Evolutionary conservation across 1,140 invertebrate genomes (phyloP).

Genomic region (Apis laboriosa): DNA sequence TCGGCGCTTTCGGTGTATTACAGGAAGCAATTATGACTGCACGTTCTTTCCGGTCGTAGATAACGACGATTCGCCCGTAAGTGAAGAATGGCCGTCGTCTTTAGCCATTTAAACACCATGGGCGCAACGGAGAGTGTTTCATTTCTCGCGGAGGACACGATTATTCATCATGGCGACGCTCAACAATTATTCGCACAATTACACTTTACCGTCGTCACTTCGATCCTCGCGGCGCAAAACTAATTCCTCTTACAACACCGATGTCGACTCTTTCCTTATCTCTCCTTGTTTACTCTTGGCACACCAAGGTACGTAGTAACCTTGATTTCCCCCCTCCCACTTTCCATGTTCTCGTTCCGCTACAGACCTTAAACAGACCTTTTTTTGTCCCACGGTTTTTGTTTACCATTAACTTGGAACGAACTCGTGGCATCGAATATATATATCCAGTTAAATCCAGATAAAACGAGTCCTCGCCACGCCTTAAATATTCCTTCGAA

Average conservation of each 20-base stretch:
- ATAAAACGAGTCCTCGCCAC: not conserved
- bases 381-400: not conserved
- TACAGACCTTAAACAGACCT: no score
- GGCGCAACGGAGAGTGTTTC: not conserved
- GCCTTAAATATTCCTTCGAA: not conserved
- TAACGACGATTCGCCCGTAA: constrained; percentile 11
- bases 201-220: not conserved
- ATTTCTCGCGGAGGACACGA: not conserved
- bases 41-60: constrained; percentile 49
- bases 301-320: not conserved
- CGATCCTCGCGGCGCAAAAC: not conserved
- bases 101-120: not conserved
- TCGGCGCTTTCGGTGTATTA: constrained; percentile 36
- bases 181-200: not conserved
- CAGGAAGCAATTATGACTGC: constrained; percentile 51
- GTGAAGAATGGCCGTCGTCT: constrained; percentile 5
- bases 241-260: no score
- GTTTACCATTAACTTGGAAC: not conserved
- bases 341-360: not conserved
- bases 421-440: not conserved
- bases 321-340: no score
- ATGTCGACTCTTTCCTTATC: not conserved
- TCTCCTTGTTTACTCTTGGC: not conserved
- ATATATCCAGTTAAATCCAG: no score
- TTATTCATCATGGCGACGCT: not conserved